Evolutionary conservation across 2,113 vertebrate species (phyloP), one percentile per base, ranked within the genome.

Genomic region (Ibidorhyncha struthersii): DNA sequence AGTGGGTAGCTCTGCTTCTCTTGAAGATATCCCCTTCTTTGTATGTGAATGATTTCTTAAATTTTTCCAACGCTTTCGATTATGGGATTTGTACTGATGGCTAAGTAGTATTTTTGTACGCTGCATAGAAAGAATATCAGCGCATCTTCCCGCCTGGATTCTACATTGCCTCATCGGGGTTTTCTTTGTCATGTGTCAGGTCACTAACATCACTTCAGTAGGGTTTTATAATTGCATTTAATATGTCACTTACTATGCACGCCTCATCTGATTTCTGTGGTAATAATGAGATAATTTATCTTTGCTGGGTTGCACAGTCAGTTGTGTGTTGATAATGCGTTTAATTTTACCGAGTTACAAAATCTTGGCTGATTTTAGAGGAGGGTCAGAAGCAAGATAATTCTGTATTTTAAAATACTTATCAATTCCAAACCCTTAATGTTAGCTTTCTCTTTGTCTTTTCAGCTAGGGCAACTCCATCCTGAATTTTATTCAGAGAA

Each of bases 201-300:
- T 95, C 93, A 85, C 81, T 96, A 91, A 91, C 89, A 97, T 96
- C 95, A 96, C 86, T 97, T 97, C 81, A 87, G 91, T 59, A 72
- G 83, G 83, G 83, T 90, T 96, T 96, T 97, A 94, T 97, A 95
- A 94, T 97, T 97, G 91, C 91, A 91, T 96, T 96, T 97, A 96
- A 71, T 96, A 89, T 96, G 94, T 95, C 95, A 85, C 92, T 97
- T 97, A 84, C 93, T 82, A 80, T 89, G 94, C 93, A 93, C 0
- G 62, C 93, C 84, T 96, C 91, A 82, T 96, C 97, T 96, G 96
- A 97, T 96, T 96, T 95, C 91, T 96, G 0, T 96, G 93, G 77
- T 63, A 79, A 86, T 95, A 96, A 94, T 93, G 89, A 96, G 95
- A 96, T 95, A 82, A 93, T 95, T 95, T 94, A 89, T 96, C 89